Percentiles rank a stretch among this genome's conserved stretches.
phyloP scores from a whole-genome alignment of 2,888 invertebrate species.

The Linnaemya vulpina region DNA sequence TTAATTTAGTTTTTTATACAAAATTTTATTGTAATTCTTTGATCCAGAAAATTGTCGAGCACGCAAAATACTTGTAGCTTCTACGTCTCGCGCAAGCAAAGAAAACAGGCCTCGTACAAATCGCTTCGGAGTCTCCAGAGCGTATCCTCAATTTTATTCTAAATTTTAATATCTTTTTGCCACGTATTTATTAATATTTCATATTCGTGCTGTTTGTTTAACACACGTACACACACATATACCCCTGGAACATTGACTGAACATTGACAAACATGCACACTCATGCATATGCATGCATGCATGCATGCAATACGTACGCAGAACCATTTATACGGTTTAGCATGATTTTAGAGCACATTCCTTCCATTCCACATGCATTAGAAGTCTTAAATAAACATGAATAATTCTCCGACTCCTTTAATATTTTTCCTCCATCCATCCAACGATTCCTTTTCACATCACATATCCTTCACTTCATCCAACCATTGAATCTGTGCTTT shows the following conservation, averaged over 20 bases:
- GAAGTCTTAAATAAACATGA: slow-evolving; percentile 22
- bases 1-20: no score
- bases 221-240: no score
- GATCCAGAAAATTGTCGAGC: no score
- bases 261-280: slow-evolving; percentile 40
- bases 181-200: neutral
- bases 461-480: slow-evolving; percentile 63
- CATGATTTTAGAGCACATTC: neutral
- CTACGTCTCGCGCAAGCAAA: no score
- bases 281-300: neutral
- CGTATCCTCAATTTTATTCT: slow-evolving; percentile 30
- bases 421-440: slow-evolving; percentile 16
- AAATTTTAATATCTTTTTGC: neutral
- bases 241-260: slow-evolving; percentile 40
- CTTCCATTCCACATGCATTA: neutral
- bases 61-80: no score
- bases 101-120: no score
- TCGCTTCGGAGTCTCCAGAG: neutral
- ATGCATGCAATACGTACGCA: neutral
- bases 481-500: slow-evolving; percentile 64
- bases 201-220: slow-evolving; percentile 13
- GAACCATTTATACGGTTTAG: neutral
- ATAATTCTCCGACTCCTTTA: slow-evolving; percentile 18
- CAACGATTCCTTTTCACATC: slow-evolving; percentile 48
- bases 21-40: no score